These are phyloP conservation scores for Polyploca ridens DNA, from an alignment of 2,888 invertebrate species.

Conservation along the genomic window DNA sequence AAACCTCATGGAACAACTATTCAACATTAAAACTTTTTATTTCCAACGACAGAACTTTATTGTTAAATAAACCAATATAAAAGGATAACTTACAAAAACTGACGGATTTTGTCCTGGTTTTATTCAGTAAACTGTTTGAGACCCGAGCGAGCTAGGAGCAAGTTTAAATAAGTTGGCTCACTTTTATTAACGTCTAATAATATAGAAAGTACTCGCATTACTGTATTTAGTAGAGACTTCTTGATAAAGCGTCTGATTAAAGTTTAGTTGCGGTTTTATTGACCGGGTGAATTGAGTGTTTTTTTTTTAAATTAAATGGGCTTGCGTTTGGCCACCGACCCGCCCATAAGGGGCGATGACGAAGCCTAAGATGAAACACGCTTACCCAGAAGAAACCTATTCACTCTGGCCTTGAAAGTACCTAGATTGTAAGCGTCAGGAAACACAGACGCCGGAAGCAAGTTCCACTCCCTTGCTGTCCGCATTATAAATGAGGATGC, in stretches of 20 bases:
- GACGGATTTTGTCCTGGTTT: slow-evolving; percentile 7
- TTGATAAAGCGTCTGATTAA: slow-evolving; percentile 7
- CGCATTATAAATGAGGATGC: too few relatives aligned
- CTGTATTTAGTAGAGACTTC: not conserved
- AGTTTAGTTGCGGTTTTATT: slow-evolving; percentile 1
- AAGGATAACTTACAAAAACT: not conserved
- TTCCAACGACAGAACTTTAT: not conserved
- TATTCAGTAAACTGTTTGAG: not conserved
- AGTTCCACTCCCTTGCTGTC: too few relatives aligned
- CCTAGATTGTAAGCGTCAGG: too few relatives aligned
- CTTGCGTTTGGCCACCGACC: too few relatives aligned
- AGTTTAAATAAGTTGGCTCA: slow-evolving; percentile 11
- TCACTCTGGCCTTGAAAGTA: too few relatives aligned
- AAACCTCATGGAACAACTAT: too few relatives aligned
- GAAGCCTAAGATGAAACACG: too few relatives aligned
- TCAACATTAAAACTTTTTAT: too few relatives aligned
- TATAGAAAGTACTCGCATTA: not conserved
- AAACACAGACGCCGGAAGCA: too few relatives aligned
- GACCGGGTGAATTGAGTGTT: not conserved
- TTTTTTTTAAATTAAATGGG: too few relatives aligned
- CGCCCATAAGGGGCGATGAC: too few relatives aligned
- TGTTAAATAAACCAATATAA: not conserved
- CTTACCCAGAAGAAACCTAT: too few relatives aligned
- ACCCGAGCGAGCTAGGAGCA: slow-evolving; percentile 7
- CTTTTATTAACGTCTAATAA: slow-evolving; percentile 11